Conservation (phyloP, 2,113 vertebrate species). For the Equus przewalskii region DNA sequence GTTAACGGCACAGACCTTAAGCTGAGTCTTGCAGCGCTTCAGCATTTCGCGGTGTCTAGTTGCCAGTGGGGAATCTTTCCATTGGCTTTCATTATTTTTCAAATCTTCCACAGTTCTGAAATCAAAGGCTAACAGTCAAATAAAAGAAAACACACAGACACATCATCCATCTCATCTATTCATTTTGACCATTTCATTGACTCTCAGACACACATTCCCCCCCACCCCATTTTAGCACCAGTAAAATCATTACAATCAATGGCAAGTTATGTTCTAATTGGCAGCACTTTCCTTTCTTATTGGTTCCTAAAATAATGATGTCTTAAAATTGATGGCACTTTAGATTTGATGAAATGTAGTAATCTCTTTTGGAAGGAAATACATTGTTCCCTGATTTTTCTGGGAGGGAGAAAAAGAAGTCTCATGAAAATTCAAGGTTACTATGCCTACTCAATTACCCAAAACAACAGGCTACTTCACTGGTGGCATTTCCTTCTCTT, state of each 20-base stretch:
- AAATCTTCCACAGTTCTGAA: constrained; percentile 98
- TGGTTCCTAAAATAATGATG: background rate
- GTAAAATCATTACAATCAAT: background rate
- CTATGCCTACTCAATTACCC: background rate
- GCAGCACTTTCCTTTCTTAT: background rate
- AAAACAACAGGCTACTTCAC: background rate
- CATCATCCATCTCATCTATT: background rate
- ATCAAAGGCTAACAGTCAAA: constrained; percentile 23
- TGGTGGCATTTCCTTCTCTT: too few relatives aligned
- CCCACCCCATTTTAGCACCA: background rate
- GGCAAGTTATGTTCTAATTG: background rate
- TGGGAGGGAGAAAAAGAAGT: background rate
- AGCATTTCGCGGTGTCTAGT: constrained; percentile 98
- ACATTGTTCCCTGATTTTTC: background rate
- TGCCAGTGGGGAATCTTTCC: constrained; percentile 98
- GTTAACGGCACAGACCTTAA: constrained; percentile 93
- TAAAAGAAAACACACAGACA: background rate
- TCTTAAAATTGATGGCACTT: background rate
- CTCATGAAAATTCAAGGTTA: background rate
- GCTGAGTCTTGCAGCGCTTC: constrained; percentile 98
- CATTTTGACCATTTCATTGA: background rate
- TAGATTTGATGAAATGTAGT: background rate
- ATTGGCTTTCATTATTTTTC: constrained; percentile 98
- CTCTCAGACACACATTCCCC: too few relatives aligned
- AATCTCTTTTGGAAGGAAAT: background rate